phyloP scores from a whole-genome alignment of 2,113 vertebrate species.

The Haliaeetus leucogaster region DNA sequence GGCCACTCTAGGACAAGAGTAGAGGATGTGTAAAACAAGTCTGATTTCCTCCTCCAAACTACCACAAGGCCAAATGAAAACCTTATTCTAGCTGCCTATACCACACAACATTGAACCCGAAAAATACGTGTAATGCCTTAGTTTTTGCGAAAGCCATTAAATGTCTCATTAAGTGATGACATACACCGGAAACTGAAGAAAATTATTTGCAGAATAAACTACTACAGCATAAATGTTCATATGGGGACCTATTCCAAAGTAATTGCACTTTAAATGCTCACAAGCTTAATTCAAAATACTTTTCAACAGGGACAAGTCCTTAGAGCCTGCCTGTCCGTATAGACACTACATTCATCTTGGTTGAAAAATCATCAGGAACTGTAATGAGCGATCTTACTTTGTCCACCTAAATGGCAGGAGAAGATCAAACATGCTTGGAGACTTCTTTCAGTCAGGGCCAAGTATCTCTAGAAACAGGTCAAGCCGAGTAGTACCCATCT shows the following conservation, averaged over 20 bases:
- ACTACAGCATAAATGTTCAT: background rate
- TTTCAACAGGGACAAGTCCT: background rate
- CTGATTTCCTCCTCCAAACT: background rate
- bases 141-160: background rate
- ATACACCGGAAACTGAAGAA: background rate
- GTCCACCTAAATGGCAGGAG: background rate
- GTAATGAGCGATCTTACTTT: background rate
- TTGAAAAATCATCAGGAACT: background rate
- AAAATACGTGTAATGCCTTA: background rate
- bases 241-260: background rate
- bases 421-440: background rate
- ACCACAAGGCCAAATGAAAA: background rate
- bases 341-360: background rate
- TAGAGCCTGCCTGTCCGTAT: rapidly evolving
- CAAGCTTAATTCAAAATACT: background rate
- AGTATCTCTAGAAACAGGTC: background rate
- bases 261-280: background rate
- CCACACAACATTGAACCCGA: background rate
- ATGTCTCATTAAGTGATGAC: background rate
- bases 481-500: background rate
- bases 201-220: constrained; percentile 6
- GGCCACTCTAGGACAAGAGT: background rate
- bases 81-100: background rate
- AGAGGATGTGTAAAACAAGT: rapidly evolving
- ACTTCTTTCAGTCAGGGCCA: background rate